Evolutionary conservation across 2,888 invertebrate genomes (phyloP).

Genomic region (Drosophila niveifrons): DNA sequence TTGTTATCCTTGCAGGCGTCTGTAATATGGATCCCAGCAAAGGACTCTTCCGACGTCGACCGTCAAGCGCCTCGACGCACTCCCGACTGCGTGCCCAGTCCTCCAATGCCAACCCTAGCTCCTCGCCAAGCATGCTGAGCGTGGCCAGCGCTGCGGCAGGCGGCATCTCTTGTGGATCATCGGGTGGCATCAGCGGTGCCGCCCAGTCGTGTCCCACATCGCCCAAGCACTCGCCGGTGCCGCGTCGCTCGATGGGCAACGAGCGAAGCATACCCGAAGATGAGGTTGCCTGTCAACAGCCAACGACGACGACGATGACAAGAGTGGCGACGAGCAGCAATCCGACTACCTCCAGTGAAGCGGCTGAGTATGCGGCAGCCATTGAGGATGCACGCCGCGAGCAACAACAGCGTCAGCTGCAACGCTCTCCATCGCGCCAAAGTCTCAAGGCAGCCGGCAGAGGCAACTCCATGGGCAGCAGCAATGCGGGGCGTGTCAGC

Average conservation of each 20-base stretch:
- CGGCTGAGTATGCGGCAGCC: slow-evolving; percentile 82
- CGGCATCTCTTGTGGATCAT: not conserved
- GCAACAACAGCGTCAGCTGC: slow-evolving; percentile 59
- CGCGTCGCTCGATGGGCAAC: slow-evolving; percentile 83
- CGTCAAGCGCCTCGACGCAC: slow-evolving; percentile 83
- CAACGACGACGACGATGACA: slow-evolving; percentile 16
- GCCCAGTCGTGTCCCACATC: slow-evolving; percentile 85
- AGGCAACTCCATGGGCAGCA: slow-evolving; percentile 43
- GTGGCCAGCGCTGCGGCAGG: slow-evolving; percentile 49
- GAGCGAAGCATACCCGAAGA: slow-evolving; percentile 83
- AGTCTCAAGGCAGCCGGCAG: slow-evolving; percentile 38
- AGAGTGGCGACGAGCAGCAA: slow-evolving; percentile 14
- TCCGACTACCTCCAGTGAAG: slow-evolving; percentile 75
- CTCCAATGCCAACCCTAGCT: slow-evolving; percentile 57
- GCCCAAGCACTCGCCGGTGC: slow-evolving; percentile 84
- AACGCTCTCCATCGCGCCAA: slow-evolving; percentile 61
- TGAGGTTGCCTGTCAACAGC: slow-evolving; percentile 74
- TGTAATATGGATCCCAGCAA: slow-evolving; percentile 85
- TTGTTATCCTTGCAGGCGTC: slow-evolving; percentile 73
- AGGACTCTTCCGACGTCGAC: slow-evolving; percentile 85
- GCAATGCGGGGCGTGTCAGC: slow-evolving; percentile 57
- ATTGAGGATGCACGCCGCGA: slow-evolving; percentile 73
- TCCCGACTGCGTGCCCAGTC: slow-evolving; percentile 82
- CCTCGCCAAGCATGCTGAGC: slow-evolving; percentile 59
- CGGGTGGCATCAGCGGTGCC: slow-evolving; percentile 28